These are phyloP conservation scores for Drosophila sulfurigaster DNA, from an alignment of 1,140 invertebrate genomes.

Conservation along the genomic window DNA sequence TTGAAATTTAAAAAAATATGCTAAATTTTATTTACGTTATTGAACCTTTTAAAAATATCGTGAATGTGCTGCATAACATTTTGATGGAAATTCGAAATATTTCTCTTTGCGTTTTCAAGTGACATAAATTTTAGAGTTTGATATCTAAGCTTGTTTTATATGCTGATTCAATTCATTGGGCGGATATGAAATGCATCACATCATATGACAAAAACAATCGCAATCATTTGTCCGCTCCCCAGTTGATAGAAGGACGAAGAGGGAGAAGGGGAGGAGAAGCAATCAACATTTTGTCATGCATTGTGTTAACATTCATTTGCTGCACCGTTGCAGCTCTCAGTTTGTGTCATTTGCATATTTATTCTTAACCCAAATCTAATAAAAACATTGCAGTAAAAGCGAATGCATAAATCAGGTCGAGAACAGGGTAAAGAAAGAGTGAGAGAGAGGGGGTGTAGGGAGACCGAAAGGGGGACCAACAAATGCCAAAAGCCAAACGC, in stretches of 20 bases:
- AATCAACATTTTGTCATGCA: constrained; percentile 50
- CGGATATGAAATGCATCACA: constrained; percentile 6
- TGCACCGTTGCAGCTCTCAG: constrained; percentile 1
- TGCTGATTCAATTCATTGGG: constrained; percentile 13
- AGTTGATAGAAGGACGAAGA: background rate
- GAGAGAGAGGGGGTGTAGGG: background rate
- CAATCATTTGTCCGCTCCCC: constrained; percentile 11
- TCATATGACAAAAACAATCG: constrained; percentile 27
- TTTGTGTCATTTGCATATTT: constrained; percentile 41
- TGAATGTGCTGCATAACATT: too few relatives aligned
- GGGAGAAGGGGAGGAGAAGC: background rate
- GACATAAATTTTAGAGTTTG: background rate
- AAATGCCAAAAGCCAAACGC: constrained; percentile 22
- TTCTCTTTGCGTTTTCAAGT: too few relatives aligned
- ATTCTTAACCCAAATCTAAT: constrained; percentile 60
- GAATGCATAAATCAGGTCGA: constrained; percentile 68
- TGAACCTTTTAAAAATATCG: too few relatives aligned
- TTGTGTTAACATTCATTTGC: constrained; percentile 46
- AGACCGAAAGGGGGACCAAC: constrained; percentile 6
- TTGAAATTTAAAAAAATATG: too few relatives aligned
- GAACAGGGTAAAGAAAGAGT: constrained; percentile 10
- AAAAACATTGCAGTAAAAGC: constrained; percentile 62
- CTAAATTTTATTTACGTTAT: too few relatives aligned
- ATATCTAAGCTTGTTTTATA: constrained; percentile 8
- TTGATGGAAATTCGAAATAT: too few relatives aligned